These are phyloP conservation scores for Menura novaehollandiae DNA, from an alignment of 2,113 vertebrate genomes.

Conservation along the genomic window DNA sequence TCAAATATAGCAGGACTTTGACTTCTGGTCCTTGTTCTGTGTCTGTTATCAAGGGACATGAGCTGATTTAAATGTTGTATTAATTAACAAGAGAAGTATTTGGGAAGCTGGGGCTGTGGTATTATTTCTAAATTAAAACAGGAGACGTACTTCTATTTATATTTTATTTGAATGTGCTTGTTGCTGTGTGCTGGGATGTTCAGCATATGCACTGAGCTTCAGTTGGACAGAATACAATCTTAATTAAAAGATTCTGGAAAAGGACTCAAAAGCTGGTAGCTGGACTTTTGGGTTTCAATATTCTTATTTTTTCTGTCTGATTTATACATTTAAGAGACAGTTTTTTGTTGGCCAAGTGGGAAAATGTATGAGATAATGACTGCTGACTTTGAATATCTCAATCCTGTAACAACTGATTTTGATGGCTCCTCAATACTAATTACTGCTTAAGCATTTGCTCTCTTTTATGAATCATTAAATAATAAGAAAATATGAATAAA, in stretches of 20 bases:
- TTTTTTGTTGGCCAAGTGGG: neutral
- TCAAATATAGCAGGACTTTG: neutral
- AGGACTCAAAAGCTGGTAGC: neutral
- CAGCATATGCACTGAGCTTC: neutral
- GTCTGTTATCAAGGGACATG: neutral
- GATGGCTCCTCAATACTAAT: neutral
- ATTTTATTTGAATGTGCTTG: neutral
- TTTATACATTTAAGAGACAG: neutral
- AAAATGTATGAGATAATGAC: neutral
- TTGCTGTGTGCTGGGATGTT: neutral
- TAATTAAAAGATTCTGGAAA: neutral
- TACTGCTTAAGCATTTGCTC: neutral
- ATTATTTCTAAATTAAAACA: neutral
- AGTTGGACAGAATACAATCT: neutral
- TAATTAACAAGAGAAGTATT: neutral
- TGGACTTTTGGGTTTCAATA: neutral
- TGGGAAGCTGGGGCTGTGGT: neutral
- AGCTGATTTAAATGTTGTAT: neutral
- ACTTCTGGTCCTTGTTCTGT: neutral
- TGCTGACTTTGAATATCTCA: neutral
- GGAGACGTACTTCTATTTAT: neutral
- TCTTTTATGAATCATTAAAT: neutral
- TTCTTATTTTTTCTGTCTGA: neutral
- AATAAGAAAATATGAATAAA: neutral
- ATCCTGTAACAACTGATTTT: neutral